phyloP scores from a whole-genome alignment of 2,888 invertebrate species.

The Nomada fucata region DNA sequence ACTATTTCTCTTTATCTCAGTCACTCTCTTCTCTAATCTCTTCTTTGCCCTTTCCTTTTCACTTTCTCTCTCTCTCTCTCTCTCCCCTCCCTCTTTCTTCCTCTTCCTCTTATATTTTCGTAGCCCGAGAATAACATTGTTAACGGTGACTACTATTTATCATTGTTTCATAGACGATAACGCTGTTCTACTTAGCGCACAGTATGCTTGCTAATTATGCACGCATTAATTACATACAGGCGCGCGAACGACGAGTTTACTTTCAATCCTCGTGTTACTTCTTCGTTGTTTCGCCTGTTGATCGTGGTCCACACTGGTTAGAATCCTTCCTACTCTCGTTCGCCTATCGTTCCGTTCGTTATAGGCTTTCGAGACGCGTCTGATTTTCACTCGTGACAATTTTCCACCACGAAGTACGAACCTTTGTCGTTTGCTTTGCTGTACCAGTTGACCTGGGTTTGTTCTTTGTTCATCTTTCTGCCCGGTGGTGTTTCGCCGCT shows the following conservation, averaged over 20 bases:
- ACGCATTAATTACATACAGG: not conserved
- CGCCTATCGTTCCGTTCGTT: not conserved
- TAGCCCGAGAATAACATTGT: slow-evolving; percentile 20
- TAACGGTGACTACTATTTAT: slow-evolving; percentile 33
- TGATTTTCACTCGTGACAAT: not conserved
- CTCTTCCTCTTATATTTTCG: not conserved
- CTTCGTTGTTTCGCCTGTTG: not conserved
- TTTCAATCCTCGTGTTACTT: slow-evolving; percentile 1
- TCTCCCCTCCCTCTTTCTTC: not conserved
- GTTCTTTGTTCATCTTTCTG: slow-evolving; percentile 45
- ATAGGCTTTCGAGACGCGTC: slow-evolving; percentile 18
- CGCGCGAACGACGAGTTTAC: slow-evolving; percentile 1
- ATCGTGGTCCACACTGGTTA: not conserved
- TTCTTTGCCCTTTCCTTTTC: slow-evolving; percentile 11
- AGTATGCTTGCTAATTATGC: slow-evolving; percentile 16
- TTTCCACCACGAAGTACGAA: not conserved
- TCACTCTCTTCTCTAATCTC: slow-evolving; percentile 8
- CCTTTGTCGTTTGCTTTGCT: slow-evolving; percentile 16
- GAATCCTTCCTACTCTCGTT: not conserved
- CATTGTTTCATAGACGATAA: slow-evolving; percentile 26
- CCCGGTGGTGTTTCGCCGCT: slow-evolving; percentile 23
- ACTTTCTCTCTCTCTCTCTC: slow-evolving; percentile 10
- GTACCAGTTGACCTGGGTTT: slow-evolving; percentile 47
- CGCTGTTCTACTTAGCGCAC: slow-evolving; percentile 3
- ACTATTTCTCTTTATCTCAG: slow-evolving; percentile 21